Conservation (phyloP, 2,113 vertebrate genomes). For the Setophaga coronata region DNA sequence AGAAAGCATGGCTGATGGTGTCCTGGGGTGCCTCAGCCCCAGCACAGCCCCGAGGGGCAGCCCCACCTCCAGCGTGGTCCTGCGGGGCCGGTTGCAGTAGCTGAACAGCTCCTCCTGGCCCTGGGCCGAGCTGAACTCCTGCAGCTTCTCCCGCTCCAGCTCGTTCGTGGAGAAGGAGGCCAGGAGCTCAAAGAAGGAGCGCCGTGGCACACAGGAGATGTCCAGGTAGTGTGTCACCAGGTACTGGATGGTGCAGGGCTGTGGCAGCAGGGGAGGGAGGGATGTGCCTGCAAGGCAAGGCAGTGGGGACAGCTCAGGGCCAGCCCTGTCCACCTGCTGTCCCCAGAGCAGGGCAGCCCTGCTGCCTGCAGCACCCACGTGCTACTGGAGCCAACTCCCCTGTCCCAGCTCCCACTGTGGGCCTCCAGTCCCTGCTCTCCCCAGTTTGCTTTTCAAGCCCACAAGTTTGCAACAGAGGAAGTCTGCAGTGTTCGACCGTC, state of each 20-base stretch:
- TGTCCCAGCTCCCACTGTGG: neutral
- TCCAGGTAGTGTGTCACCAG: slow-evolving; percentile 87
- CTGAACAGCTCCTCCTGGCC: slow-evolving; percentile 87
- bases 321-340: neutral
- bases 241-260: slow-evolving; percentile 80
- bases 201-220: slow-evolving; percentile 84
- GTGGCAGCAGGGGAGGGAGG: slow-evolving; percentile 77
- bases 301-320: neutral
- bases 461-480: neutral
- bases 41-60: neutral
- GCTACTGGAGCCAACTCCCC: neutral
- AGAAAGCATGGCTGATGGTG: neutral
- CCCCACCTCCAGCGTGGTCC: slow-evolving; percentile 87
- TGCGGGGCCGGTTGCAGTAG: slow-evolving; percentile 88
- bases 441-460: neutral
- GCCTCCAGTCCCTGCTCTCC: neutral
- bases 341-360: neutral
- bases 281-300: slow-evolving; percentile 14
- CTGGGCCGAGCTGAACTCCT: slow-evolving; percentile 83
- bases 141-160: slow-evolving; percentile 87
- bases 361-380: accelerated
- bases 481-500: neutral
- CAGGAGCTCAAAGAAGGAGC: slow-evolving; percentile 91
- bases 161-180: slow-evolving; percentile 76
- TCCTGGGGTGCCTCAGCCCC: neutral